These are phyloP conservation scores for Ceramica pisi DNA, from an alignment of 2,888 invertebrate species.

Conservation along the genomic window DNA sequence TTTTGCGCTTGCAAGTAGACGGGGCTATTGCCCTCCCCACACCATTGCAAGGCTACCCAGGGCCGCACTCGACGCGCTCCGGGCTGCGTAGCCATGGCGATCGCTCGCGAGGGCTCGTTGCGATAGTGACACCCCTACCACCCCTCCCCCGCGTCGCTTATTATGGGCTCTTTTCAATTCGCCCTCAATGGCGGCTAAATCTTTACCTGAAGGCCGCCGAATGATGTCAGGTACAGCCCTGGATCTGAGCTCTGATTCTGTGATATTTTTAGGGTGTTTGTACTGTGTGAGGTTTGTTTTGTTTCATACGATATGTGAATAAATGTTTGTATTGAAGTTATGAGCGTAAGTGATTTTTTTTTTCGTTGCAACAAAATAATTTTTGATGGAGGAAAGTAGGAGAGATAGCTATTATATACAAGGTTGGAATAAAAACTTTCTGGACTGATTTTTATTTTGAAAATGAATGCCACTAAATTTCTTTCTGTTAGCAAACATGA, in stretches of 20 bases:
- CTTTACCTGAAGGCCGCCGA: slow-evolving; percentile 85
- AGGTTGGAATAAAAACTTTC: neutral
- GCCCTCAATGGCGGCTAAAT: slow-evolving; percentile 85
- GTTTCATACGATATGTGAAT: slow-evolving; percentile 24
- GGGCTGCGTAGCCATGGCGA: slow-evolving; percentile 85
- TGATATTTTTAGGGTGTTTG: slow-evolving; percentile 62
- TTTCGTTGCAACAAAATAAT: neutral
- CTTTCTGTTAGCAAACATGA: neutral
- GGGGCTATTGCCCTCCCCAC: slow-evolving; percentile 91
- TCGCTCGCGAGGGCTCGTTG: slow-evolving; percentile 84
- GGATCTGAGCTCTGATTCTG: slow-evolving; percentile 67
- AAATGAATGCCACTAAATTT: neutral
- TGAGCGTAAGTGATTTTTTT: slow-evolving; percentile 5
- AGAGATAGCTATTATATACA: neutral
- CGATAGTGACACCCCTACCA: slow-evolving; percentile 85
- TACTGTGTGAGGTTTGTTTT: slow-evolving; percentile 41
- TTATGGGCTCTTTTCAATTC: slow-evolving; percentile 86
- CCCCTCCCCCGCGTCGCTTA: slow-evolving; percentile 77
- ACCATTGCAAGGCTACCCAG: slow-evolving; percentile 91
- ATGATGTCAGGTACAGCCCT: slow-evolving; percentile 73
- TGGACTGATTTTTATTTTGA: neutral
- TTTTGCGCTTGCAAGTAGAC: slow-evolving; percentile 77
- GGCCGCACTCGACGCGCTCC: slow-evolving; percentile 84
- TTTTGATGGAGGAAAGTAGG: neutral
- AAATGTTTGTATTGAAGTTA: slow-evolving; percentile 16